Conservation (phyloP, 2,113 vertebrate genomes). For the Phoxinus phoxinus region DNA sequence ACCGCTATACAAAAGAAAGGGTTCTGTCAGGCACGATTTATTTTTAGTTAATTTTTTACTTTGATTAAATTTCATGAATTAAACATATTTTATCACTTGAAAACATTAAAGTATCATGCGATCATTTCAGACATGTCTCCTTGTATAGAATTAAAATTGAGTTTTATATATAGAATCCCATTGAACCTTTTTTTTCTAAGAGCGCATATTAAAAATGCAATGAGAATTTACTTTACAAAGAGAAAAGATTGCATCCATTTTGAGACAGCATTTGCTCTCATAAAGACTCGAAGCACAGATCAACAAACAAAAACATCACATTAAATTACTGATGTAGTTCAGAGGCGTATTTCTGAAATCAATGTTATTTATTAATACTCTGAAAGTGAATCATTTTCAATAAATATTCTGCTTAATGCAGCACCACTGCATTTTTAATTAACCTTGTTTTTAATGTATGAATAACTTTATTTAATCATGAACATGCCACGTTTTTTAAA, state of each 20-base stretch:
- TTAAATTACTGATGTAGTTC: not conserved
- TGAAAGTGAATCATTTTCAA: not conserved
- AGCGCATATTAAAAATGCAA: not conserved
- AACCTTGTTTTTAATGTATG: not conserved
- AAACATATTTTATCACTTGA: too few relatives aligned
- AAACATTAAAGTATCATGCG: too few relatives aligned
- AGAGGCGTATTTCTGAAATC: not conserved
- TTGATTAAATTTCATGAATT: too few relatives aligned
- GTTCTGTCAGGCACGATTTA: too few relatives aligned
- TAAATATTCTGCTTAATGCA: not conserved
- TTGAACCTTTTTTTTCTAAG: too few relatives aligned
- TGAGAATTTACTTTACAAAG: not conserved
- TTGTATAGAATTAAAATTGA: too few relatives aligned
- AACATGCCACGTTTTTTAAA: not conserved
- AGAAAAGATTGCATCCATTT: not conserved
- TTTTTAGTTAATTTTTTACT: too few relatives aligned
- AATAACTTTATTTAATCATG: constrained; percentile 13
- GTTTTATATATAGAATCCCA: too few relatives aligned
- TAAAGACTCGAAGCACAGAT: not conserved
- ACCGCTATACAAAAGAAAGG: too few relatives aligned
- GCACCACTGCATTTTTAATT: not conserved
- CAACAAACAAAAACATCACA: not conserved
- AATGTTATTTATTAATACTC: not conserved
- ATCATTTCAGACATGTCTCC: too few relatives aligned
- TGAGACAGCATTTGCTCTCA: not conserved